Evolutionary conservation across 2,888 invertebrate genomes (phyloP).

Genomic region (Halictus ligatus): DNA sequence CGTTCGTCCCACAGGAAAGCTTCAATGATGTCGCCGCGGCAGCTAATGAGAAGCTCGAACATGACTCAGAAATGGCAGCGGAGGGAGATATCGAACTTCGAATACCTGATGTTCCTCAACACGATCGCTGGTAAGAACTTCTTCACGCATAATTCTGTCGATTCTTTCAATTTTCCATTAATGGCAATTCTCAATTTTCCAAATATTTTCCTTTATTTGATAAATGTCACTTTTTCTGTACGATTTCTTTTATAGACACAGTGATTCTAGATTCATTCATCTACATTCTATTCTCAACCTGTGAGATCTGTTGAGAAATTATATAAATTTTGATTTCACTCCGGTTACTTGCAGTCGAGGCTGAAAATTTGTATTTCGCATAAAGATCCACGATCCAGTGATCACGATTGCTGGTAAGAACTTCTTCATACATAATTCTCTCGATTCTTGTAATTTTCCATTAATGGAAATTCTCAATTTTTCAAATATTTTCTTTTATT

Average conservation of each 20-base stretch:
- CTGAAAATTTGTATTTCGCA: too few relatives aligned
- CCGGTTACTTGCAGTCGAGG: too few relatives aligned
- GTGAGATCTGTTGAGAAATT: too few relatives aligned
- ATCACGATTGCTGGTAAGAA: conserved; percentile 95
- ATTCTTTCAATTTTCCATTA: neutral
- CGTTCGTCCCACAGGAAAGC: conserved; percentile 89
- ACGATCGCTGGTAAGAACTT: conserved; percentile 96
- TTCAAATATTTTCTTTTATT: too few relatives aligned
- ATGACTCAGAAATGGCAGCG: conserved; percentile 99
- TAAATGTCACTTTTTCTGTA: too few relatives aligned
- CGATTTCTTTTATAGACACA: too few relatives aligned
- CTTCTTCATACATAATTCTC: neutral
- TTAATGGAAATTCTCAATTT: neutral
- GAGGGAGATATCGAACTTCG: conserved; percentile 99
- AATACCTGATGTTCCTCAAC: conserved; percentile 99
- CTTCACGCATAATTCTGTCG: neutral
- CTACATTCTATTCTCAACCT: too few relatives aligned
- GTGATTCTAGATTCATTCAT: too few relatives aligned
- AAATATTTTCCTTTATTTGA: too few relatives aligned
- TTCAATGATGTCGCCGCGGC: conserved; percentile 99
- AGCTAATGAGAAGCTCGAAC: conserved; percentile 99
- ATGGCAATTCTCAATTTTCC: neutral
- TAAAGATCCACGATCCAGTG: too few relatives aligned
- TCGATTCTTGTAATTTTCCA: neutral
- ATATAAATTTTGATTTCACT: too few relatives aligned